A percentile compares a stretch with the other conserved stretches of the same genome.
Evolutionary conservation across 2,113 vertebrate species (phyloP).

Genomic region (Hippocampus barbouri): DNA sequence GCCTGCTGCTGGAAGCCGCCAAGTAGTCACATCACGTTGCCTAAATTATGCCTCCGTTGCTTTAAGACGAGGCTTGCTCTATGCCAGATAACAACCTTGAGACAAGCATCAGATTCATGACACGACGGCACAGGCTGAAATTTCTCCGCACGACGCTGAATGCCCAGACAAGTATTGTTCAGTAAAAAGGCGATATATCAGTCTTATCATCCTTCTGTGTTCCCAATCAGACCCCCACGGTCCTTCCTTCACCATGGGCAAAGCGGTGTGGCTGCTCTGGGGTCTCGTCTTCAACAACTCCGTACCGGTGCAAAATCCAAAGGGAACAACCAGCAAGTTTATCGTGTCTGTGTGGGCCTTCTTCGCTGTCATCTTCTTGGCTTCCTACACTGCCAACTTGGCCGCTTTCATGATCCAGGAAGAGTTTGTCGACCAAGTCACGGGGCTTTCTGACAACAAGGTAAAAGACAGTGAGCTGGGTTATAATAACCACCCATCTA

Average conservation of each 20-base stretch:
- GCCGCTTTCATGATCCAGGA: slow-evolving; percentile 99
- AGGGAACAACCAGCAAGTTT: slow-evolving; percentile 96
- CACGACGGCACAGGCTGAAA: not conserved
- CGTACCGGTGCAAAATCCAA: slow-evolving; percentile 96
- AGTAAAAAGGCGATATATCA: not conserved
- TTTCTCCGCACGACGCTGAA: not conserved
- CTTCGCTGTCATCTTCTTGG: slow-evolving; percentile 99
- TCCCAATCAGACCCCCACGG: slow-evolving; percentile 83
- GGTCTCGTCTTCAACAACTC: slow-evolving; percentile 99
- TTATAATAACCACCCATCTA: not conserved
- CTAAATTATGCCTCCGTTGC: slow-evolving; percentile 1
- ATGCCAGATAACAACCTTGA: not conserved
- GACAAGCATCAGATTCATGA: not conserved
- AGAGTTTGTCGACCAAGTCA: slow-evolving; percentile 98
- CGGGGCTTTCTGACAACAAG: slow-evolving; percentile 97
- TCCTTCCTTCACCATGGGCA: slow-evolving; percentile 96
- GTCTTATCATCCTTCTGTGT: not conserved
- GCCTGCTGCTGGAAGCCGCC: not conserved
- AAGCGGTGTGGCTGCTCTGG: slow-evolving; percentile 98
- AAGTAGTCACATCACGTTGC: not conserved
- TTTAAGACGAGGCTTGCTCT: not conserved
- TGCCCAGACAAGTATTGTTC: not conserved
- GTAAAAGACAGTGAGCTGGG: slow-evolving; percentile 57
- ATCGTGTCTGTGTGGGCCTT: slow-evolving; percentile 99
- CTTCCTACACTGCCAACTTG: slow-evolving; percentile 98